Base-by-base conservation (phyloP, 2,797 vertebrate species). In the Gobio occitaniae region DNA sequence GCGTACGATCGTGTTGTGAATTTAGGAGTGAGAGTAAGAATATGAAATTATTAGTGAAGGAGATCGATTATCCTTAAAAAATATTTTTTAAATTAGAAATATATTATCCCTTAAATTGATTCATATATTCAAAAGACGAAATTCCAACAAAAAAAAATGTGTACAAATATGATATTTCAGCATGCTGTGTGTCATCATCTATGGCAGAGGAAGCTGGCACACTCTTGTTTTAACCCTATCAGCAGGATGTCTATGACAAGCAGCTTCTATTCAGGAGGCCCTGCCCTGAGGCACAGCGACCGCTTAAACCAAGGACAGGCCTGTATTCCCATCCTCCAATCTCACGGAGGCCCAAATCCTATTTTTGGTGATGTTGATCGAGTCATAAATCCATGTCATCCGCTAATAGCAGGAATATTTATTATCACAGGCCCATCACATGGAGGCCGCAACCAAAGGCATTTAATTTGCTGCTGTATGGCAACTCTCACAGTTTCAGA, bases 361-460 rank as follows among this genome's bases (percentile, higher is more conserved):
- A 71, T 85, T 89, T 88, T 88, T 77, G 70, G 80, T 84, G 82
- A 86, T 78, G 72, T 71, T 56, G 48, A 81, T 77, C 25, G 52
- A 80, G 82, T 65, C 77, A 89, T 88, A 87, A 89, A 89, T 89
- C 80, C 81, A 66, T 85, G 89, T 88, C 87, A 85, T 75, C 70
- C 25, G 6, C 44, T 85, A 88, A 89, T 81, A 72, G 80, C 54
- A 17, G 29, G 63, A 65, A 74, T 74, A 80, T 74, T 75, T 85
- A 70, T 52, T 59, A 78, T 80, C 78, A 50, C 50, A 74, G 12
- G 48, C 65, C 59, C 38, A 71, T 76, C 78, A 68, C 63, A 54
- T 7, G 38, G 17, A 84, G 17, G 38, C 65, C 21, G 1, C 66
- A 71, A 79, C 41, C 68, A 52, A 80, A 85, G 54, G 61, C 36